Base-by-base conservation (phyloP, 1,140 invertebrate genomes). In the Penaeus japonicus region DNA sequence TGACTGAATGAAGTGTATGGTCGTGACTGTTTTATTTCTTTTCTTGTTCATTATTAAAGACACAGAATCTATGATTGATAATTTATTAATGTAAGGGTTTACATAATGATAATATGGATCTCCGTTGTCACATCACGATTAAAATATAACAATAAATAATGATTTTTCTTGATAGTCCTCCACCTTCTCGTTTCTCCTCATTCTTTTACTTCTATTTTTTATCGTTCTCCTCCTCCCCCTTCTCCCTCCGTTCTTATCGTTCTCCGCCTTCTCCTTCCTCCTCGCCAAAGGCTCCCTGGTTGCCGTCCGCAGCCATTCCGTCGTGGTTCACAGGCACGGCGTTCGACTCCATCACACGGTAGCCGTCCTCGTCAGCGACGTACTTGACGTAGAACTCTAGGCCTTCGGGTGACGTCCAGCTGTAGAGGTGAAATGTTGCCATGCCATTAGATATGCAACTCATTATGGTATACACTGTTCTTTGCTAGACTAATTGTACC, bases 291-390 rank as follows among this genome's bases (percentile, higher is more conserved):
- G 79, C 47, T n/a, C 79, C 79, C 79, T 81, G 79, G 18, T 15
- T 24, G 39, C 79, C 79, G 79, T 81, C 27, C 39, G 79, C 79
- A 15, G 17, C 4, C 0, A 24, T 55, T 27, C 79, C 79, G 79
- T 54, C 39, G 47, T 18, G 15, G 79, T 35, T 81, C 39, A 54
- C 47, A 53, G 79, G 79, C 17, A 81, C 79, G 47, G 79, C 79
- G 79, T 81, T 81, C 39, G 79, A 81, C 39, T 81, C 79, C 17
- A 81, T 1, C 39, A 81, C 79, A 15, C 79, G 79, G 79, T 81
- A 81, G 20, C 79, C 79, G 79, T 81, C n/a, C 1, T 55, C 20
- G 79, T 81, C 79, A 53, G 79, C 79, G 79, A 81, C 17, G 79
- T 81, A 81, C 15, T 53, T 32, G 39, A 81, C 79, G 79, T 53